A percentile compares a stretch with the other conserved stretches of the same genome.
Conservation (phyloP, 2,797 vertebrate genomes). For the Enteromius mattozi region DNA sequence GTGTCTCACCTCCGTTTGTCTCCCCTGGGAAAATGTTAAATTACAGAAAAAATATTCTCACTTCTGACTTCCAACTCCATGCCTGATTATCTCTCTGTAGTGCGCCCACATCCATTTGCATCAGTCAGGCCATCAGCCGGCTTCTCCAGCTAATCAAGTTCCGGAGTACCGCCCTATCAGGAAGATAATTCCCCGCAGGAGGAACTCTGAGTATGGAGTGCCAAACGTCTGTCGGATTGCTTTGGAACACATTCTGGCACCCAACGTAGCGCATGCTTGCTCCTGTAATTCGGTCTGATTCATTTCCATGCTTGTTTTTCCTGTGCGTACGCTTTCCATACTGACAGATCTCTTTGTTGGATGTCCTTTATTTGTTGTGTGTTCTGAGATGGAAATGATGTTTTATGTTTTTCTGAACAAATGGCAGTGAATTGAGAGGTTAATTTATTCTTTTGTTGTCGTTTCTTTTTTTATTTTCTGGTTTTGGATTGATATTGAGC, state of each 20-base stretch:
- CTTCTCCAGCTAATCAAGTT: constrained; percentile 45
- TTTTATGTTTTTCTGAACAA: constrained; percentile 18
- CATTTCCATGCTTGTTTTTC: constrained; percentile 5
- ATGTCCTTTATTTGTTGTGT: constrained; percentile 46
- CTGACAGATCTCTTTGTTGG: constrained; percentile 24
- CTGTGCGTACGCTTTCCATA: neutral
- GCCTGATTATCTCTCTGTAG: constrained; percentile 12
- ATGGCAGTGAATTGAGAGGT: neutral
- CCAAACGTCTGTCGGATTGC: constrained; percentile 25
- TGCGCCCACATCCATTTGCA: neutral
- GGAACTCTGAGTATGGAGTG: neutral
- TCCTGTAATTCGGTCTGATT: constrained; percentile 9
- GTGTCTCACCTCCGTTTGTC: neutral
- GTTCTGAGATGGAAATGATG: constrained; percentile 17
- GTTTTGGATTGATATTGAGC: constrained; percentile 22
- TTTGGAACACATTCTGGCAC: constrained; percentile 10
- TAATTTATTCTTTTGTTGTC: constrained; percentile 2
- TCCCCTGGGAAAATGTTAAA: constrained; percentile 10
- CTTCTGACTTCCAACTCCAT: neutral
- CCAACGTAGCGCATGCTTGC: neutral
- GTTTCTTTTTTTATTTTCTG: neutral
- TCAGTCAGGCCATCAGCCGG: constrained; percentile 23
- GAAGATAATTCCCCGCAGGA: constrained; percentile 24
- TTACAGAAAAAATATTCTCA: constrained; percentile 8
- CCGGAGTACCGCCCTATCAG: constrained; percentile 9